Base-by-base conservation (phyloP, 2,113 vertebrate genomes). In the Thomomys bottae region DNA sequence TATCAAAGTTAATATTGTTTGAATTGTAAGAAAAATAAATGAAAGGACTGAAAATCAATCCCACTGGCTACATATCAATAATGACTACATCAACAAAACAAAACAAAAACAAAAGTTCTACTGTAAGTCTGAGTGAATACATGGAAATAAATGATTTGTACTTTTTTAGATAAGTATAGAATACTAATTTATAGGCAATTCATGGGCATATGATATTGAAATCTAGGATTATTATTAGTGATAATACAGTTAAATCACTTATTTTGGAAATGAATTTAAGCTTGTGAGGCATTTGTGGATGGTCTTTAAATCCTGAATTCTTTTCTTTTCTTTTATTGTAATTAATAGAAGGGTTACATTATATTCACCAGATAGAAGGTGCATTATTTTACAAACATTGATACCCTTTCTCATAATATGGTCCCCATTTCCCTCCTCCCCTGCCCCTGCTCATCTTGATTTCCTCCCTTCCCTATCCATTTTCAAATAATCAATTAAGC, bases 1-100 rank as follows among this genome's bases (percentile, higher is more conserved):
- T 42, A 34, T 42, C 18, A 88, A 75, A 70, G 82, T 15, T 75
- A 28, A 23, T 77, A 32, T 78, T 54, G 91, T 91, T 75, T 94
- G 9, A 84, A 32, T 11, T 67, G 38, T n/a, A 2, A 3, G 38
- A 42, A 67, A 88, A 90, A 73, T 76, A 63, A 93, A 76, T 80
- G 14, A 66, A 1, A 72, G 42, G 14, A 40, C 61, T 34, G 17
- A 73, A 71, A 45, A 61, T 66, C 9, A 36, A 7, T 73, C 20
- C 8, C 4, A 68, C 34, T 15, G 38, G 20, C 0, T 80, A 4
- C 28, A 4, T 87, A 28, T 26, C 30, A 89, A 84, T 6, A 59
- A 89, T 67, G 67, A 66, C 32, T 9, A 82, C 28, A 78, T 1
- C 77, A 84, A 76, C 4, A 32, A 36, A 79, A 26, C 15, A 67